Evolutionary conservation across 2,113 vertebrate genomes (phyloP).

Genomic region (Phrynocephalus versicolor): DNA sequence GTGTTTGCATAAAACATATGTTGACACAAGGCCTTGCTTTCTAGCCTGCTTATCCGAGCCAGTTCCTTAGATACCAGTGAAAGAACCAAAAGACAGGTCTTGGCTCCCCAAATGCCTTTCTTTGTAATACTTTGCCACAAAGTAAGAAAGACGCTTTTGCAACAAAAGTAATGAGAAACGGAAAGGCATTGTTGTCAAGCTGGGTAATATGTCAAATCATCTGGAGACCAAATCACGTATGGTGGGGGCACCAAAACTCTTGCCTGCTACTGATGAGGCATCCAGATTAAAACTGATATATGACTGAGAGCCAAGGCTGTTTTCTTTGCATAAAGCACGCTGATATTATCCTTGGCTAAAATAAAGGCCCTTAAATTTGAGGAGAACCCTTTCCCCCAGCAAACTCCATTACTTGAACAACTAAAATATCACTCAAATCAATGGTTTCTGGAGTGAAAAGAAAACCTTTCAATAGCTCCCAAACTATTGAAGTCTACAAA

Average conservation of each 20-base stretch:
- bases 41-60: slow-evolving; percentile 64
- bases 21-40: slow-evolving; percentile 61
- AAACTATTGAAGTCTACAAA: slow-evolving; percentile 47
- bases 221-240: slow-evolving; percentile 33
- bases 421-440: slow-evolving; percentile 65
- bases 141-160: slow-evolving; percentile 56
- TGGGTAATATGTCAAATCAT: slow-evolving; percentile 58
- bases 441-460: slow-evolving; percentile 43
- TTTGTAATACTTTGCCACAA: slow-evolving; percentile 50
- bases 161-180: slow-evolving; percentile 55
- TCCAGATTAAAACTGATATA: slow-evolving; percentile 67
- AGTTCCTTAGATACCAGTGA: slow-evolving; percentile 76
- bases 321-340: slow-evolving; percentile 72
- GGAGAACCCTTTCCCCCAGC: slow-evolving; percentile 55
- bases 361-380: slow-evolving; percentile 53
- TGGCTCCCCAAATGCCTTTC: slow-evolving; percentile 53
- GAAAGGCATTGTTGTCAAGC: slow-evolving; percentile 56
- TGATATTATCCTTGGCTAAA: slow-evolving; percentile 57
- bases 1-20: slow-evolving; percentile 74
- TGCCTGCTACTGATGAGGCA: slow-evolving; percentile 71
- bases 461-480: slow-evolving; percentile 40
- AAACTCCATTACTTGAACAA: slow-evolving; percentile 64
- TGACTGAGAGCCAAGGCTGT: slow-evolving; percentile 66
- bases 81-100: slow-evolving; percentile 64
- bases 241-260: slow-evolving; percentile 41